Evolutionary conservation across 1,140 invertebrate genomes (phyloP).

Genomic region (Diprion similis): DNA sequence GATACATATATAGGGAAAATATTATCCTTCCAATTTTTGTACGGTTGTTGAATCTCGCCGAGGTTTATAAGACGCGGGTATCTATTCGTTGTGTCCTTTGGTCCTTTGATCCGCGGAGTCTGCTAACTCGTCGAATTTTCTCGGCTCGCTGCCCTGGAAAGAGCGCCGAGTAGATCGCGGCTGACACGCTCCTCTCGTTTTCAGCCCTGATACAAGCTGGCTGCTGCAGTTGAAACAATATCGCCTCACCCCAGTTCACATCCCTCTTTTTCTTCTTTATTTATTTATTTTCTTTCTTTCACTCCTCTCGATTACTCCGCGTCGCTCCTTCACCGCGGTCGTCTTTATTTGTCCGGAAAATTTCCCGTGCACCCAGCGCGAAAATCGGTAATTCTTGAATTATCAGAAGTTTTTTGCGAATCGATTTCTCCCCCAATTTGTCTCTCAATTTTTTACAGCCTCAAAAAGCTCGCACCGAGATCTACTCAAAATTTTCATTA

Average conservation of each 20-base stretch:
- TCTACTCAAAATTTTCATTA: no score
- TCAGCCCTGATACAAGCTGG: background rate
- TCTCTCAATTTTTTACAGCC: no score
- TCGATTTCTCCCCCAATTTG: no score
- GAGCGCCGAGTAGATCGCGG: background rate
- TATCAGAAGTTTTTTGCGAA: no score
- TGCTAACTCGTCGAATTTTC: conserved; percentile 1
- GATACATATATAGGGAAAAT: no score
- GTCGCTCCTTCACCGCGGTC: no score
- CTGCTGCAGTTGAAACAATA: background rate
- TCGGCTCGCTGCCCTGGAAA: background rate
- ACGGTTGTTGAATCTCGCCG: background rate
- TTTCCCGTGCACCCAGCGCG: no score
- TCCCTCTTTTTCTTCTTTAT: background rate
- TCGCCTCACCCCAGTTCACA: background rate
- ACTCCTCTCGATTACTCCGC: background rate
- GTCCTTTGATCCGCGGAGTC: background rate
- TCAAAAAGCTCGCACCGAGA: no score
- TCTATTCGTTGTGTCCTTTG: background rate
- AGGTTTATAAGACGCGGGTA: background rate
- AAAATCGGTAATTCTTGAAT: no score
- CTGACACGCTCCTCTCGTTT: background rate
- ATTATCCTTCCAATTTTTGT: background rate
- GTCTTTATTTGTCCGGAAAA: no score
- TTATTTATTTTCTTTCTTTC: background rate